Evolutionary conservation across 2,113 vertebrate genomes (phyloP).

Genomic region (Nicator chloris): DNA sequence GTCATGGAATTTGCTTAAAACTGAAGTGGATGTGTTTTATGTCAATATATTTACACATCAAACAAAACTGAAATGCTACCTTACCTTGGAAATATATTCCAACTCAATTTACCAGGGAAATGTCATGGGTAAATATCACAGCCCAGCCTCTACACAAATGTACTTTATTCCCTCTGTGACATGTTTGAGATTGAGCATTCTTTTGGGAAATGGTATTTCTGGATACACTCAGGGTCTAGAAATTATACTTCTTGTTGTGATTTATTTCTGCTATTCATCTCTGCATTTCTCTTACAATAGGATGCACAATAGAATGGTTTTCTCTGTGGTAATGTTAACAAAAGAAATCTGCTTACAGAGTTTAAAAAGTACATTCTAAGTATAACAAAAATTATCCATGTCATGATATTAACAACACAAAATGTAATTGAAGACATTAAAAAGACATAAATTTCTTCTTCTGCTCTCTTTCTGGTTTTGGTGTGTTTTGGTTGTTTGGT

Average conservation of each 20-base stretch:
- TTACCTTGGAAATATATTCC: neutral
- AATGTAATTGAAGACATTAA: neutral
- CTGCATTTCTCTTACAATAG: neutral
- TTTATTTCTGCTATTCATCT: neutral
- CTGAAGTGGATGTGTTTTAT: neutral
- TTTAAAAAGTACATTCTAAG: neutral
- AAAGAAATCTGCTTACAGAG: neutral
- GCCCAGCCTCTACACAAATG: neutral
- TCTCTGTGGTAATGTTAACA: neutral
- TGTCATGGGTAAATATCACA: neutral
- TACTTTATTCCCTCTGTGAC: neutral
- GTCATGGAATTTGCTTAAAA: neutral
- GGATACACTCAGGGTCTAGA: neutral
- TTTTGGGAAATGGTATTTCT: neutral
- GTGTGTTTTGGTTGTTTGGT: neutral
- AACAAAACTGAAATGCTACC: constrained; percentile 11
- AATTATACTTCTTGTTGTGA: neutral
- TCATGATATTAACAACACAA: neutral
- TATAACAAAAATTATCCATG: neutral
- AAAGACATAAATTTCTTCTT: neutral
- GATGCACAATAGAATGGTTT: neutral
- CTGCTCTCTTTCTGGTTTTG: neutral
- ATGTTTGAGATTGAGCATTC: neutral
- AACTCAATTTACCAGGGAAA: constrained; percentile 27
- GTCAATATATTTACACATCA: constrained; percentile 8